Conservation (phyloP, 37 sponge, comb jelly and placozoan species). For the Eunapius fragilis region DNA sequence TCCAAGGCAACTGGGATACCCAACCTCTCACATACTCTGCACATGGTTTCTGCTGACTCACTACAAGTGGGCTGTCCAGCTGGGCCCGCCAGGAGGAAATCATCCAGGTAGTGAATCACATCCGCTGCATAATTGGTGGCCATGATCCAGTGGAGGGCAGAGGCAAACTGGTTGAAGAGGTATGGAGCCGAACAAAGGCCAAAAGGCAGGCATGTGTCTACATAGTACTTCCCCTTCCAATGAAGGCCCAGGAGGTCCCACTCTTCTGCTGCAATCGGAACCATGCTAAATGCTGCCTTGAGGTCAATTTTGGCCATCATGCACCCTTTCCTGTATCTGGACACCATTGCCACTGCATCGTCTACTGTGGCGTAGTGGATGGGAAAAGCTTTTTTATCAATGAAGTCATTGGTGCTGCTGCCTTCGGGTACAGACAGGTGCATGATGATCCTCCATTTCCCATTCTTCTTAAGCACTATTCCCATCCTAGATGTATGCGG, state of each 20-base stretch:
- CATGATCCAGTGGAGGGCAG: slow-evolving; percentile 35
- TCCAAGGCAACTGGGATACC: slow-evolving; percentile 9
- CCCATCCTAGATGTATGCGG: slow-evolving; percentile 25
- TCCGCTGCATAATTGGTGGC: slow-evolving; percentile 4
- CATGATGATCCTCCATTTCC: slow-evolving; percentile 45
- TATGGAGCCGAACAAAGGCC: slow-evolving; percentile 16
- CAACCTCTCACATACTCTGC: not conserved
- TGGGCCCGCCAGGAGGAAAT: slow-evolving; percentile 16
- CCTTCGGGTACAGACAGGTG: slow-evolving; percentile 53
- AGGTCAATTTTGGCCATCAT: slow-evolving; percentile 47
- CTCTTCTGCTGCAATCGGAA: slow-evolving; percentile 34
- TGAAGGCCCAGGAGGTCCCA: slow-evolving; percentile 47
- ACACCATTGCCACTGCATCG: slow-evolving; percentile 7
- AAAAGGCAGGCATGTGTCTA: slow-evolving; percentile 47
- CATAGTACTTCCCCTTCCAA: slow-evolving; percentile 29
- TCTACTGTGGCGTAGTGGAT: slow-evolving; percentile 29
- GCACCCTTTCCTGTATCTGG: not conserved
- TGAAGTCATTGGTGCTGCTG: slow-evolving; percentile 38
- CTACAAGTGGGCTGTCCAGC: not conserved
- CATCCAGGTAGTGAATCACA: slow-evolving; percentile 42
- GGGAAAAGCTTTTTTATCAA: slow-evolving; percentile 6
- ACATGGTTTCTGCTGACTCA: not conserved
- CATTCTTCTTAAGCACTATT: slow-evolving; percentile 39
- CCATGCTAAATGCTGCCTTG: slow-evolving; percentile 40
- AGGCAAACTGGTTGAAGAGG: slow-evolving; percentile 27